phyloP scores from a whole-genome alignment of 1,140 invertebrate species.

The Leptestheria dahalacensis region DNA sequence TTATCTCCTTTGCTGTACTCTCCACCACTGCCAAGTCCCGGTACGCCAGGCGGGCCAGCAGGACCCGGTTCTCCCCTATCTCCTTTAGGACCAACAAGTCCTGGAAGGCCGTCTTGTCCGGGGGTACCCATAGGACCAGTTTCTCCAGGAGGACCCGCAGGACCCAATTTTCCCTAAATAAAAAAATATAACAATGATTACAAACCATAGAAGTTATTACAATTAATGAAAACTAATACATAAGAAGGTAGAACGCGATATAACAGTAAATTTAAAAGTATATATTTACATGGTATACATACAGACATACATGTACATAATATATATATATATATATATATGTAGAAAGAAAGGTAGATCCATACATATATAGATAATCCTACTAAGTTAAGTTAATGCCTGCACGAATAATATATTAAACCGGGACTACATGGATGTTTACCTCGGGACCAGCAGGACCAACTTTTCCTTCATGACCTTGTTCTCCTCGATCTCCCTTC shows the following conservation, averaged over 20 bases:
- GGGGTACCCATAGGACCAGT: constrained; percentile 56
- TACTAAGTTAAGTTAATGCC: too few species aligned
- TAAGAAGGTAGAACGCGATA: too few species aligned
- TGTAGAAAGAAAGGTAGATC: too few species aligned
- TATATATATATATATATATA: constrained; percentile 59
- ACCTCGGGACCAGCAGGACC: constrained; percentile 55
- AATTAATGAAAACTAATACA: neutral
- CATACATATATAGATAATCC: too few species aligned
- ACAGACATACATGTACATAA: neutral
- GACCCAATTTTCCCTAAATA: constrained; percentile 32
- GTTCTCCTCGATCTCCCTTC: constrained; percentile 45
- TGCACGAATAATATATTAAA: too few species aligned
- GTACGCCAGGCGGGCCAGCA: neutral
- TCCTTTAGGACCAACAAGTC: neutral
- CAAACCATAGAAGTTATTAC: neutral
- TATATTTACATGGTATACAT: too few species aligned
- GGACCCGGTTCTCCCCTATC: neutral
- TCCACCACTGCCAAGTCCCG: neutral
- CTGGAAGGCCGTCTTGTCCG: constrained; percentile 45
- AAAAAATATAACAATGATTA: neutral
- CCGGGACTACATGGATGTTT: too few species aligned
- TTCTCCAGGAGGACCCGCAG: constrained; percentile 59
- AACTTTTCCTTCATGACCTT: constrained; percentile 41
- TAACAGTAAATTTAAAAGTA: too few species aligned
- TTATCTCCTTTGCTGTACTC: neutral